A percentile compares a stretch with the other conserved stretches of the same genome.
Evolutionary conservation across 1,140 invertebrate genomes (phyloP).

Genomic region (Meloidogyne exigua): DNA sequence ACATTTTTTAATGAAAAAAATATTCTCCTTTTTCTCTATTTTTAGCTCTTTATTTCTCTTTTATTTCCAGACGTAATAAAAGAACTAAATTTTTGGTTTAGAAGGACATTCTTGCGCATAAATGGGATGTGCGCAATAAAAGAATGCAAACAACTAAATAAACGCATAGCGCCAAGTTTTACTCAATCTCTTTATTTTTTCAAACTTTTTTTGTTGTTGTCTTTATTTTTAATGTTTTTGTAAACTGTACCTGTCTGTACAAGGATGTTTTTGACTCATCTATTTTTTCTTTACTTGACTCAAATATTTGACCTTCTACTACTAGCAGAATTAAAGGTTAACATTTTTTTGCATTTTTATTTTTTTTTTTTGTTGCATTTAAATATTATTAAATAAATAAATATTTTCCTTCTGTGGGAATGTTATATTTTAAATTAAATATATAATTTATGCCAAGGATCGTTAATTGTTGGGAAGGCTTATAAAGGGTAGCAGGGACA

Average conservation of each 20-base stretch:
- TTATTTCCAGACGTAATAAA: neutral
- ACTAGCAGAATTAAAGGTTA: no score
- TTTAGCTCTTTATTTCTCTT: neutral
- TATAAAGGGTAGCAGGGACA: no score
- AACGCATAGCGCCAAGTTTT: neutral
- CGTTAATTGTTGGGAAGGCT: no score
- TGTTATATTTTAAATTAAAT: no score
- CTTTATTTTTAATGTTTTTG: neutral
- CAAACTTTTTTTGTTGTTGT: neutral
- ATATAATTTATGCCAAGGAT: no score
- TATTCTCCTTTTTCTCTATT: neutral
- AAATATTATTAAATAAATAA: no score
- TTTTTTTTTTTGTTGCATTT: no score
- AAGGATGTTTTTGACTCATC: constrained; percentile 1
- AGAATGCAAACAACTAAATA: neutral
- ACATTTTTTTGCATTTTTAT: neutral
- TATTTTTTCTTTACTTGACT: neutral
- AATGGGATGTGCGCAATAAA: neutral
- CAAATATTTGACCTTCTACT: neutral
- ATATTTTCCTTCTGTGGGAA: no score
- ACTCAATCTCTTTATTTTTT: neutral
- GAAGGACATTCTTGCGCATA: neutral
- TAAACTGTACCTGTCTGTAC: neutral
- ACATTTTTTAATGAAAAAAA: neutral
- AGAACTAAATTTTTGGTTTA: neutral